These are phyloP conservation scores for Epirrita christyi DNA, from an alignment of 2,888 invertebrate species.

Conservation along the genomic window DNA sequence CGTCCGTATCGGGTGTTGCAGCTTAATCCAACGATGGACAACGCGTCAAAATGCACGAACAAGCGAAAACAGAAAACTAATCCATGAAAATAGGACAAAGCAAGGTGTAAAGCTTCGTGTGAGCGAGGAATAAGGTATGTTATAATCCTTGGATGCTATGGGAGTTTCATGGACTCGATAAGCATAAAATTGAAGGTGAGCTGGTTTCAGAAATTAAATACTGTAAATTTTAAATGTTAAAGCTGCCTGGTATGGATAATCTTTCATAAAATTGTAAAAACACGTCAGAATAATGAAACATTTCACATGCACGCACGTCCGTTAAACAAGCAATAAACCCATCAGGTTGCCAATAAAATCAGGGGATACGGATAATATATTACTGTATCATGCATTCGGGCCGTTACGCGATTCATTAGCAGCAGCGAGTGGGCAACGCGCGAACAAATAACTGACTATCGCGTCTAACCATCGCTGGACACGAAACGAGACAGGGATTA, in stretches of 20 bases:
- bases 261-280: slow-evolving; percentile 17
- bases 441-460: slow-evolving; percentile 51
- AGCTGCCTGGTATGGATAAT: background rate
- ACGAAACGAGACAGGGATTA: slow-evolving; percentile 30
- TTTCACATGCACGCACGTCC: slow-evolving; percentile 28
- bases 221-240: background rate
- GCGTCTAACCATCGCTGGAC: slow-evolving; percentile 41
- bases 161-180: background rate
- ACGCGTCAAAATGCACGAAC: slow-evolving; percentile 37
- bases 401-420: slow-evolving; percentile 45
- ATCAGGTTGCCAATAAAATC: slow-evolving; percentile 40
- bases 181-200: too few species aligned
- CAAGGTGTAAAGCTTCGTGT: background rate
- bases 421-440: slow-evolving; percentile 31
- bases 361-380: slow-evolving; percentile 28
- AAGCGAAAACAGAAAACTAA: slow-evolving; percentile 32
- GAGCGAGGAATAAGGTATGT: background rate
- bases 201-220: too few species aligned
- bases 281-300: slow-evolving; percentile 27
- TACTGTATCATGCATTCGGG: slow-evolving; percentile 25
- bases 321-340: slow-evolving; percentile 34
- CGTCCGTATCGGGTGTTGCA: slow-evolving; percentile 44
- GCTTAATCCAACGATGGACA: slow-evolving; percentile 46
- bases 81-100: slow-evolving; percentile 24
- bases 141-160: background rate